Evolutionary conservation across 2,888 invertebrate genomes (phyloP).

Genomic region (Melinaea marsaeus): DNA sequence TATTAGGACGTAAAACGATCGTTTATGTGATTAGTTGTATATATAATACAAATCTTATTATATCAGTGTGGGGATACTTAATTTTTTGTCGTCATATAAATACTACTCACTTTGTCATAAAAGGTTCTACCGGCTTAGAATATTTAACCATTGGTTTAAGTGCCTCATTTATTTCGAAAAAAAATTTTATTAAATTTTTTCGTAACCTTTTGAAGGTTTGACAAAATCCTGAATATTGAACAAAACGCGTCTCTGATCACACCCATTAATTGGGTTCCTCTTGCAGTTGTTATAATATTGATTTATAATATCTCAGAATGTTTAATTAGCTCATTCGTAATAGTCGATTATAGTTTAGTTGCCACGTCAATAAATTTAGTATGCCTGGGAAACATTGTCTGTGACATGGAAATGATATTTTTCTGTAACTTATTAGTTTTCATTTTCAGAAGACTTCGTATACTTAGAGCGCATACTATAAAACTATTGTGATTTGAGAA

Average conservation of each 20-base stretch:
- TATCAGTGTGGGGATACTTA: not conserved
- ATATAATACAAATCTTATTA: too few relatives aligned
- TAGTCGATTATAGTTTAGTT: not conserved
- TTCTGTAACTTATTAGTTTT: slow-evolving; percentile 44
- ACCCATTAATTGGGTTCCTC: slow-evolving; percentile 31
- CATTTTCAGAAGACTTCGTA: slow-evolving; percentile 45
- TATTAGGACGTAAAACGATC: too few relatives aligned
- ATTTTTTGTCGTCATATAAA: slow-evolving; percentile 16
- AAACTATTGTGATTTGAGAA: slow-evolving; percentile 39
- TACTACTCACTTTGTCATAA: slow-evolving; percentile 41
- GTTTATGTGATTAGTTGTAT: too few relatives aligned
- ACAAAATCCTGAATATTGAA: slow-evolving; percentile 46
- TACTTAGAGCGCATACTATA: slow-evolving; percentile 51
- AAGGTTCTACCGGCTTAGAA: slow-evolving; percentile 41
- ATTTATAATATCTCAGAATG: slow-evolving; percentile 41
- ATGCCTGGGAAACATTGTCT: slow-evolving; percentile 41
- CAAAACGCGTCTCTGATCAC: slow-evolving; percentile 38
- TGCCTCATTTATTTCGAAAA: slow-evolving; percentile 40
- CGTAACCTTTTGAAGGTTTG: slow-evolving; percentile 45
- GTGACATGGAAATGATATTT: slow-evolving; percentile 53
- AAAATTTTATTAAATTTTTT: slow-evolving; percentile 42
- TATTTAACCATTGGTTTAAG: slow-evolving; percentile 41
- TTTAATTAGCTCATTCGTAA: slow-evolving; percentile 3
- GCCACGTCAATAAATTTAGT: slow-evolving; percentile 14
- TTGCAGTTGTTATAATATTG: slow-evolving; percentile 35